Evolutionary conservation across 2,888 invertebrate species (phyloP), one percentile per base, ranked within the genome.

Genomic region (Deroplatys truncata): DNA sequence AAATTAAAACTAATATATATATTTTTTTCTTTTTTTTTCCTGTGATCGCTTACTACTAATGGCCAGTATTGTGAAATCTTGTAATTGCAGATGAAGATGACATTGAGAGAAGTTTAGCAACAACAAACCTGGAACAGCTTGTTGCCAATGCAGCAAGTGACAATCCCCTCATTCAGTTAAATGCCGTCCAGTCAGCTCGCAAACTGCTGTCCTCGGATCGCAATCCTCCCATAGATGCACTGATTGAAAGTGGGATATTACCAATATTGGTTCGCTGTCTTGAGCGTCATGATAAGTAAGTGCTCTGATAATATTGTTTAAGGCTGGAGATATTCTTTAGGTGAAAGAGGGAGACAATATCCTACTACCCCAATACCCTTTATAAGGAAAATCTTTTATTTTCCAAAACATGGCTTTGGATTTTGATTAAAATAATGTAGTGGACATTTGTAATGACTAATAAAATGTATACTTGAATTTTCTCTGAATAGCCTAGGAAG

Each of bases 161-260:
- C 89, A 95, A 97, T 92, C 97, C 98, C 43, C 96, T 95, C 13
- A 95, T 96, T 91, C 98, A 99, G 94, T 95, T 99, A 92, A 95
- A 95, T 91, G 99, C 99, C 88, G 98, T 99, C 35, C 99, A 99
- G 94, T 97, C 98, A 89, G 98, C 98, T 90, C 96, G 99, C 92
- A 99, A 99, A 94, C 95, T 99, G 92, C 95, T 99, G 82, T 99
- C 99, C 15, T 98, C 98, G 91, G 99, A 99, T 94, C 96, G 98
- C 92, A 99, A 99, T 95, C 99, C 99, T 91, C 99, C 99, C 31
- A 99, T 99, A 92, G 98, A 99, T 94, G 97, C 98, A 91, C 95
- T 99, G 91, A 99, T 99, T 92, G 95, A 96, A 85, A 98, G 98
- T 93, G 98, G 98, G 91, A 99, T 99, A 93, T 95, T 99, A 92